A percentile compares a stretch with the other conserved stretches of the same genome.
These are phyloP conservation scores for Astreopora myriophthalma DNA, from an alignment of 64 coral and sea anemone genomes.

Conservation along the genomic window DNA sequence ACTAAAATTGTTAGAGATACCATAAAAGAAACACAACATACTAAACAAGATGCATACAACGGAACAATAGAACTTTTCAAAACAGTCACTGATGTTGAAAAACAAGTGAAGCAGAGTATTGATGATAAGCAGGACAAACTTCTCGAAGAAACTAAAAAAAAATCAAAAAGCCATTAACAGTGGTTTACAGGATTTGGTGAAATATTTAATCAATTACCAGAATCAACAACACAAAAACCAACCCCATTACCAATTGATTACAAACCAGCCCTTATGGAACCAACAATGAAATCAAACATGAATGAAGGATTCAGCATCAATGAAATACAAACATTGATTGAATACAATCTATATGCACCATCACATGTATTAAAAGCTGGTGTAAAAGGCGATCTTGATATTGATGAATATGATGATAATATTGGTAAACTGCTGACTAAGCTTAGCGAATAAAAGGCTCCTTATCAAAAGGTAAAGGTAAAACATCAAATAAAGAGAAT, in stretches of 20 bases:
- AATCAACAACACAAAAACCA: not conserved
- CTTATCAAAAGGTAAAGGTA: not conserved
- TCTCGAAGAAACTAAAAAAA: not conserved
- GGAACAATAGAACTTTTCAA: not conserved
- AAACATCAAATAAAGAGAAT: not conserved
- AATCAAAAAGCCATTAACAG: not conserved
- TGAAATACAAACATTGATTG: not conserved
- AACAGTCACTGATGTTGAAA: constrained; percentile 38
- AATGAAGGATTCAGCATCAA: not conserved
- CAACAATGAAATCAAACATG: too few species aligned
- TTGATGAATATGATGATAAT: not conserved
- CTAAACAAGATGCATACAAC: constrained; percentile 25
- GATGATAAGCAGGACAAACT: not conserved
- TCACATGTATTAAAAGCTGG: not conserved
- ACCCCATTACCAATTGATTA: constrained; percentile 39
- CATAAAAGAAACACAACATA: constrained; percentile 2
- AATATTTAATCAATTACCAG: not conserved
- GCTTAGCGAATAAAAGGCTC: too few species aligned
- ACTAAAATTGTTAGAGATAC: not conserved
- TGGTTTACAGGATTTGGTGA: not conserved
- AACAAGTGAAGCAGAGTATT: not conserved
- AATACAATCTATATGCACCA: not conserved
- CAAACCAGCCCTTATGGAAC: not conserved
- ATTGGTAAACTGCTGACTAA: too few species aligned
- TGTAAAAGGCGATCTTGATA: not conserved